phyloP scores from a whole-genome alignment of 2,113 vertebrate genomes.

The Agapornis roseicollis region DNA sequence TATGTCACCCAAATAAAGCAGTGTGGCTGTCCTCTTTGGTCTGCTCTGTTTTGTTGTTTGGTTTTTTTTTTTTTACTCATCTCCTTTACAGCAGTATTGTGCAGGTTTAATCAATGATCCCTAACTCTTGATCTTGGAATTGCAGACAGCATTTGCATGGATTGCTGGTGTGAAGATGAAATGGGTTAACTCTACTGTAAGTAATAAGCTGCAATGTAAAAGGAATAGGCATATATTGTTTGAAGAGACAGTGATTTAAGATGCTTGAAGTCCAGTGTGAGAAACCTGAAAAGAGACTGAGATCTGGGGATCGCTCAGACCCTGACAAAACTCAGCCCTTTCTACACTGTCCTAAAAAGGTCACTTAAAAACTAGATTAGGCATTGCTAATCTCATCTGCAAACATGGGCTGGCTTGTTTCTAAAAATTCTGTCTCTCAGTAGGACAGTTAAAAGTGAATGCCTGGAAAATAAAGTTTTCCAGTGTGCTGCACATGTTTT shows the following conservation, averaged over 20 bases:
- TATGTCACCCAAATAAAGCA: background rate
- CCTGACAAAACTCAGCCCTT: background rate
- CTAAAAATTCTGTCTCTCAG: background rate
- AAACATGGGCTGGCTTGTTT: background rate
- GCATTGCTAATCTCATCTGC: background rate
- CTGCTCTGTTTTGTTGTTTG: background rate
- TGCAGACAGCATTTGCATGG: background rate
- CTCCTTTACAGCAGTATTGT: background rate
- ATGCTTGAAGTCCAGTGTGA: background rate
- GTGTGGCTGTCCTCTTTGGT: rapidly evolving
- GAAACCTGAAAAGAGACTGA: background rate
- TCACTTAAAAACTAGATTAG: background rate
- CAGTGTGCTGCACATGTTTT: background rate
- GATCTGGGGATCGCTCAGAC: background rate
- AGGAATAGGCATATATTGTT: background rate
- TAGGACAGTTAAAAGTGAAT: background rate
- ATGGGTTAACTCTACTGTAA: background rate
- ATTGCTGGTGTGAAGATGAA: background rate
- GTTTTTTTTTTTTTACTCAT: background rate
- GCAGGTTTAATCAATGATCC: background rate
- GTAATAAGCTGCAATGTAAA: background rate
- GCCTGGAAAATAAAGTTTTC: background rate
- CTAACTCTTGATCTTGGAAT: background rate
- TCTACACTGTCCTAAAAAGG: background rate
- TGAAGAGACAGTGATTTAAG: background rate